phyloP scores from a whole-genome alignment of 2,113 vertebrate genomes.

The cattle (Bos taurus) region DNA sequence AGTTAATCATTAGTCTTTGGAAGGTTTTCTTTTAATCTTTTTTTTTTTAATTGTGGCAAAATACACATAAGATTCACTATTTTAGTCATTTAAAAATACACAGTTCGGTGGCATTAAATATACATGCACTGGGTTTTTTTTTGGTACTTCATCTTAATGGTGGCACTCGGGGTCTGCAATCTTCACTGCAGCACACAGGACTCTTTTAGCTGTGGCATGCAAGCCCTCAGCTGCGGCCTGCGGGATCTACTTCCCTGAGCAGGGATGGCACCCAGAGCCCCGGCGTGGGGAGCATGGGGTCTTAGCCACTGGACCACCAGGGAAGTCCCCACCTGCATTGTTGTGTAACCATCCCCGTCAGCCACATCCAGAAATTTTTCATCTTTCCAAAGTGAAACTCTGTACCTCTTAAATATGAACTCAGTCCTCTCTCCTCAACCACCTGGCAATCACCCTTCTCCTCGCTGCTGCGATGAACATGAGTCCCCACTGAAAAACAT shows the following conservation, averaged over 20 bases:
- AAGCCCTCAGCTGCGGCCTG: not conserved
- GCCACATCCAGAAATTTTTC: not conserved
- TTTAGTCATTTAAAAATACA: not conserved
- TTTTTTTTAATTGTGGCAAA: not conserved
- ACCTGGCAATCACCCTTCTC: no score
- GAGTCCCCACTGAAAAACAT: not conserved
- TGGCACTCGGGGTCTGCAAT: not conserved
- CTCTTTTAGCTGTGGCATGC: accelerated
- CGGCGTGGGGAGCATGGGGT: not conserved
- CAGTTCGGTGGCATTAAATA: not conserved
- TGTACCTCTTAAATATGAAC: not conserved
- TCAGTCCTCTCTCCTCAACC: accelerated
- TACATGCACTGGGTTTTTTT: not conserved
- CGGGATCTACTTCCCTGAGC: not conserved
- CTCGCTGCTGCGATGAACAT: accelerated
- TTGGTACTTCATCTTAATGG: not conserved
- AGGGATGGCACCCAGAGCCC: not conserved
- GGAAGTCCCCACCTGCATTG: not conserved
- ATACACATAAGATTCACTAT: not conserved
- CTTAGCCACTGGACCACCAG: not conserved
- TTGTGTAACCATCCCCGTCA: not conserved
- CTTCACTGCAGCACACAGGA: not conserved
- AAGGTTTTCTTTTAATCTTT: not conserved
- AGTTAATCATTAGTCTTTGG: not conserved
- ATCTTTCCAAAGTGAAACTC: not conserved